These are phyloP conservation scores for Vombatus ursinus DNA, from an alignment of 2,113 vertebrate species.

Conservation along the genomic window DNA sequence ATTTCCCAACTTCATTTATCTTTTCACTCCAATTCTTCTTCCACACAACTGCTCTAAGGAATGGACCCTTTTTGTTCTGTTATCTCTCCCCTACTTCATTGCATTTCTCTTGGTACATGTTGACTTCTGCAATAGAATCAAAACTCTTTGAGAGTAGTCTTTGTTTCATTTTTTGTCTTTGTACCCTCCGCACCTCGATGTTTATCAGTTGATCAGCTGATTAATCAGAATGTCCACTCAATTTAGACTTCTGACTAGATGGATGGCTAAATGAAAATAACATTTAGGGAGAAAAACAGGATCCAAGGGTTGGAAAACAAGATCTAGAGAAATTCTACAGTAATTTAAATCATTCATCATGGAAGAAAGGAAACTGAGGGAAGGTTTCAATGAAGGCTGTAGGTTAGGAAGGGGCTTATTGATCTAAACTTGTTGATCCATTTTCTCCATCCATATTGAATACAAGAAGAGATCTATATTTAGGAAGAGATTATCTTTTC, in stretches of 20 bases:
- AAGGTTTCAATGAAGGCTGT: not conserved
- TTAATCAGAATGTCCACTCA: not conserved
- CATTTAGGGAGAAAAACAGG: not conserved
- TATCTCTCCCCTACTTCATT: not conserved
- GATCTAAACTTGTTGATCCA: not conserved
- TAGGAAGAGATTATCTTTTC: not conserved
- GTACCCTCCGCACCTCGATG: not conserved
- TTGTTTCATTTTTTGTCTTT: not conserved
- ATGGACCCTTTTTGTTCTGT: not conserved
- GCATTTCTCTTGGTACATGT: not conserved
- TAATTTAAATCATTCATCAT: not conserved
- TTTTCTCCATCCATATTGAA: not conserved
- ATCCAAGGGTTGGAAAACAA: not conserved
- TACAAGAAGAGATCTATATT: not conserved
- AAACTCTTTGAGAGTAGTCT: not conserved
- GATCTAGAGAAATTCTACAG: not conserved
- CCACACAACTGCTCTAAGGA: not conserved
- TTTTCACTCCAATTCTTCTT: not conserved
- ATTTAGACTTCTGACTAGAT: not conserved
- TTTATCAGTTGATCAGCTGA: not conserved
- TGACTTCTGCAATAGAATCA: not conserved
- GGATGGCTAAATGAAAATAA: not conserved
- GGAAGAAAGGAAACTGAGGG: not conserved
- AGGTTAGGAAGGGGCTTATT: not conserved
- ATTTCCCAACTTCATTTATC: not conserved